These are phyloP conservation scores for Mechanitis messenoides DNA, from an alignment of 2,888 invertebrate species.

Conservation along the genomic window DNA sequence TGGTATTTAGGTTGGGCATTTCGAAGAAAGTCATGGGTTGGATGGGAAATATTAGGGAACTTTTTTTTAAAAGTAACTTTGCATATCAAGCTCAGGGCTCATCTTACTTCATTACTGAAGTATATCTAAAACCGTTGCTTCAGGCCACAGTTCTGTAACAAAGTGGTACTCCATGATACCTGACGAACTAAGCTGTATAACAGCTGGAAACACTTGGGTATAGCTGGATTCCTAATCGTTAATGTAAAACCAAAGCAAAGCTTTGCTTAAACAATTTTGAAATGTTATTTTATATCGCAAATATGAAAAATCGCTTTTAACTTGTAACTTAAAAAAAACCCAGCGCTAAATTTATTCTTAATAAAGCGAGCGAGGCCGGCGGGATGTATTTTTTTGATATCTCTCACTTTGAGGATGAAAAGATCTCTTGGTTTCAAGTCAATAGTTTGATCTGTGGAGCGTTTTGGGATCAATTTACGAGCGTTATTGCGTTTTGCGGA, in stretches of 20 bases:
- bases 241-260: not conserved
- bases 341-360: constrained; percentile 74
- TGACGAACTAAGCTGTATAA: too few species aligned
- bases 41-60: too few species aligned
- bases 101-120: too few species aligned
- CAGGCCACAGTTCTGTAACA: too few species aligned
- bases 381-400: constrained; percentile 72
- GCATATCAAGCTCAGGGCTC: too few species aligned
- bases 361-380: constrained; percentile 67
- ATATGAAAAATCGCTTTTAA: constrained; percentile 18
- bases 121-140: too few species aligned
- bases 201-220: too few species aligned
- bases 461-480: constrained; percentile 34
- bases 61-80: too few species aligned
- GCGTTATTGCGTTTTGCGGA: constrained; percentile 13
- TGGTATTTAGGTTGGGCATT: too few species aligned
- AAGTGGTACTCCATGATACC: too few species aligned
- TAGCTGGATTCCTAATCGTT: too few species aligned
- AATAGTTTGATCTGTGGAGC: constrained; percentile 25
- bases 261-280: not conserved
- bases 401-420: constrained; percentile 63
- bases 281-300: not conserved
- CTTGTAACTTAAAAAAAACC: constrained; percentile 35
- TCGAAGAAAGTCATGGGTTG: too few species aligned
- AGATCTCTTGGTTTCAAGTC: constrained; percentile 35